phyloP scores from a whole-genome alignment of 2,797 vertebrate species.

The Anniella stebbinsi region DNA sequence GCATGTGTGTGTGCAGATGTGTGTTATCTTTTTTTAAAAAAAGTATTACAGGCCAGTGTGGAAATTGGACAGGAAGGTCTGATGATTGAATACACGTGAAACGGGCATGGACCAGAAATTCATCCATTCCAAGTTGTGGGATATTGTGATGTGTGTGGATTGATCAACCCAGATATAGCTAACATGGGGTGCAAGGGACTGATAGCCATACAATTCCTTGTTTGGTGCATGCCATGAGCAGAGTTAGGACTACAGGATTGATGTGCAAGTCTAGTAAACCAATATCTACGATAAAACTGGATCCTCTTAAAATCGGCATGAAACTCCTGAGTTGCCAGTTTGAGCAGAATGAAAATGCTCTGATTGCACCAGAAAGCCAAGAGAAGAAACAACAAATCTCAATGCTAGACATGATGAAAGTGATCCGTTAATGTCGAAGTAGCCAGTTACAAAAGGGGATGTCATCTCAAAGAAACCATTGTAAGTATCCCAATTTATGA shows the following conservation, averaged over 20 bases:
- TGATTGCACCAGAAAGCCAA: neutral
- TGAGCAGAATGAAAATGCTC: neutral
- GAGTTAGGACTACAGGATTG: neutral
- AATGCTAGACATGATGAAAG: neutral
- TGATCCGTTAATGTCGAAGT: neutral
- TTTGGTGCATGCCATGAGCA: neutral
- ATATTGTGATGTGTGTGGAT: too few relatives aligned
- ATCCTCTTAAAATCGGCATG: neutral
- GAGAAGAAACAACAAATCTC: neutral
- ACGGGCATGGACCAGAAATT: too few relatives aligned
- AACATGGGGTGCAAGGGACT: too few relatives aligned
- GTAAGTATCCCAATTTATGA: neutral
- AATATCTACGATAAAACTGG: neutral
- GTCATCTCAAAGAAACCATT: neutral
- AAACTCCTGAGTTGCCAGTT: neutral
- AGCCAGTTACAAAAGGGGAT: constrained; percentile 4
- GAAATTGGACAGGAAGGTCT: too few relatives aligned
- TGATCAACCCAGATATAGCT: too few relatives aligned
- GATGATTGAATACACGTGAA: too few relatives aligned
- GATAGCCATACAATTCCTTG: neutral
- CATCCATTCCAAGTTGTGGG: too few relatives aligned
- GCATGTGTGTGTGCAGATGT: too few relatives aligned
- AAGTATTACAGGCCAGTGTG: too few relatives aligned
- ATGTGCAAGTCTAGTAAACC: neutral
- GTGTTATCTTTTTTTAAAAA: too few relatives aligned